Percentiles rank a stretch among this genome's conserved stretches.
Conservation (phyloP, 2,113 vertebrate genomes). For the Ailuropoda melanoleuca region DNA sequence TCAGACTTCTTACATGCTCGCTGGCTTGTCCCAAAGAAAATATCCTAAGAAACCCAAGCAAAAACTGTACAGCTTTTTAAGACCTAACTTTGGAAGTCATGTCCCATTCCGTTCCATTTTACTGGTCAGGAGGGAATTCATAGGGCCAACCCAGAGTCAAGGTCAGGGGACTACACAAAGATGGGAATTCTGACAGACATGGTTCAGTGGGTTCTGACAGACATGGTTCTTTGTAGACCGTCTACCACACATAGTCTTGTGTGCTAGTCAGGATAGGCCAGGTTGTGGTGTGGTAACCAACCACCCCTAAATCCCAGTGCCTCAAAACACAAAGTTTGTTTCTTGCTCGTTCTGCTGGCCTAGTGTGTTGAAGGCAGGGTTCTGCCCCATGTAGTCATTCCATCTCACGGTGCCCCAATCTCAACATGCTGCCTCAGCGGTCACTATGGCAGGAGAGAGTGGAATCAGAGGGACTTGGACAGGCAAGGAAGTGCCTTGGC, state of each 20-base stretch:
- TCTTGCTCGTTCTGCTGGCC: neutral
- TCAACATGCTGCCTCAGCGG: neutral
- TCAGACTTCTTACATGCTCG: neutral
- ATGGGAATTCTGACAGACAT: neutral
- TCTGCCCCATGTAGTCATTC: neutral
- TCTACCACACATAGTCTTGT: neutral
- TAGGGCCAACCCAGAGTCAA: neutral
- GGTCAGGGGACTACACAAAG: neutral
- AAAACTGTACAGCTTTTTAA: neutral
- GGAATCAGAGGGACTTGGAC: neutral
- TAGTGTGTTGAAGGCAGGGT: neutral
- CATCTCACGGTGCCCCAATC: neutral
- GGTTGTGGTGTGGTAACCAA: neutral
- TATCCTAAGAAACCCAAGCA: neutral
- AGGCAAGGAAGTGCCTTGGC: neutral
- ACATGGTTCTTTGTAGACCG: neutral
- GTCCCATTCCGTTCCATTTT: neutral
- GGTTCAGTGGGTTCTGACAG: neutral
- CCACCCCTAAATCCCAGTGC: neutral
- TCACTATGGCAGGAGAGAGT: neutral
- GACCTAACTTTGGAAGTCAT: neutral
- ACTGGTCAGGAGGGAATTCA: neutral
- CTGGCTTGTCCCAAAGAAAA: neutral
- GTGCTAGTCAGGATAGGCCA: neutral
- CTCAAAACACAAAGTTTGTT: neutral